Conservation (phyloP, 2,797 vertebrate genomes). For the Strix occidentalis region DNA sequence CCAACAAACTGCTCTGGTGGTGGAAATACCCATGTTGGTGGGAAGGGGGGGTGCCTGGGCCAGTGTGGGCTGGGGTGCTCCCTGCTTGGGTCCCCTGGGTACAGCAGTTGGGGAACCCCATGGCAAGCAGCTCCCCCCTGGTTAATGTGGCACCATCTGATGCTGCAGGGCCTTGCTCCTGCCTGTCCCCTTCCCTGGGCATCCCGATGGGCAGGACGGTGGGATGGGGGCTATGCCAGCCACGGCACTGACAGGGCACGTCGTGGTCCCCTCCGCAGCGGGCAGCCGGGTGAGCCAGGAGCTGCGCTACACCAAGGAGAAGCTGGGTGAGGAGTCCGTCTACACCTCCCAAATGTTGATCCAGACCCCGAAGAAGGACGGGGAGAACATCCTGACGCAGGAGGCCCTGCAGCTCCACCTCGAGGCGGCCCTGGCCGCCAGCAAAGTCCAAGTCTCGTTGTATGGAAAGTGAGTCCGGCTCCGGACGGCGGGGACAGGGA, state of each 20-base stretch:
- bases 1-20: fast-evolving
- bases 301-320: conserved; percentile 95
- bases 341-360: conserved; percentile 98
- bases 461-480: conserved; percentile 93
- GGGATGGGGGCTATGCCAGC: not conserved
- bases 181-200: not conserved
- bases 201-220: not conserved
- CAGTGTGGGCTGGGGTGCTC: not conserved
- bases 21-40: fast-evolving
- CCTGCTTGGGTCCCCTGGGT: not conserved
- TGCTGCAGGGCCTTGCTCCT: fast-evolving
- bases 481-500: fast-evolving
- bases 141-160: not conserved
- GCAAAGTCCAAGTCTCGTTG: conserved; percentile 96
- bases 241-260: not conserved
- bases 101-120: not conserved
- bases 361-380: conserved; percentile 91
- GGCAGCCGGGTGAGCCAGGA: conserved; percentile 97
- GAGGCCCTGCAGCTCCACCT: conserved; percentile 93
- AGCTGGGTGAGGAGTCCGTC: conserved; percentile 93
- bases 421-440: conserved; percentile 90
- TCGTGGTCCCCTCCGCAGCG: conserved; percentile 69
- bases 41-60: not conserved
- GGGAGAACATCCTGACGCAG: conserved; percentile 89
- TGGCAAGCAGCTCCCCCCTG: not conserved